Evolutionary conservation across 2,888 invertebrate genomes (phyloP).

Genomic region (Microchrysa polita): DNA sequence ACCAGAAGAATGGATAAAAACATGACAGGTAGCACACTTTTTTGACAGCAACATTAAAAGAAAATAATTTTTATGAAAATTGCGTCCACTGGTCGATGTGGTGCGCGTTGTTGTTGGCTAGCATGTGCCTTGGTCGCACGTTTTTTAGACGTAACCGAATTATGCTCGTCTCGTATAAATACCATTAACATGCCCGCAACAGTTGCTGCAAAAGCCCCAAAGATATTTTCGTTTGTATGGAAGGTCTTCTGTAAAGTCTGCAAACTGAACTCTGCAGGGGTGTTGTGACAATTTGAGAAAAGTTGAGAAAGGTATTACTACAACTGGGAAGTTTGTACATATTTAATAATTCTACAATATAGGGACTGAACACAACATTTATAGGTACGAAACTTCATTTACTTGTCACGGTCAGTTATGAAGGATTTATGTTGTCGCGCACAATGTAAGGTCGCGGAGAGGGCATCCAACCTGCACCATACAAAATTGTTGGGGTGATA

Average conservation of each 20-base stretch:
- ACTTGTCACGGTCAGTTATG: neutral
- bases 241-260: no score
- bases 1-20: conserved; percentile 6
- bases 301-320: conserved; percentile 9
- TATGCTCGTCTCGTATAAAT: no score
- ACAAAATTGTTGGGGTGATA: neutral
- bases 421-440: conserved; percentile 19
- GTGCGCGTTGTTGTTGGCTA: no score
- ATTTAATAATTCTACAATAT: no score
- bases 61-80: conserved; percentile 19
- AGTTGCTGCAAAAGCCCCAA: no score
- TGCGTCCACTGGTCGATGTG: no score
- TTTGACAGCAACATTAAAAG: conserved; percentile 21
- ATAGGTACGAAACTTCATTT: conserved; percentile 7
- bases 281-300: neutral
- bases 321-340: neutral
- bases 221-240: no score
- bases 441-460: neutral
- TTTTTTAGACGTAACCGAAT: no score
- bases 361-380: no score
- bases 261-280: neutral
- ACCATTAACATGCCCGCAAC: no score
- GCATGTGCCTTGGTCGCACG: no score
- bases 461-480: no score
- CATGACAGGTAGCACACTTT: conserved; percentile 43